A percentile compares a stretch with the other conserved stretches of the same genome.
Evolutionary conservation across 2,888 invertebrate genomes (phyloP).

Genomic region (Sericinus montela): DNA sequence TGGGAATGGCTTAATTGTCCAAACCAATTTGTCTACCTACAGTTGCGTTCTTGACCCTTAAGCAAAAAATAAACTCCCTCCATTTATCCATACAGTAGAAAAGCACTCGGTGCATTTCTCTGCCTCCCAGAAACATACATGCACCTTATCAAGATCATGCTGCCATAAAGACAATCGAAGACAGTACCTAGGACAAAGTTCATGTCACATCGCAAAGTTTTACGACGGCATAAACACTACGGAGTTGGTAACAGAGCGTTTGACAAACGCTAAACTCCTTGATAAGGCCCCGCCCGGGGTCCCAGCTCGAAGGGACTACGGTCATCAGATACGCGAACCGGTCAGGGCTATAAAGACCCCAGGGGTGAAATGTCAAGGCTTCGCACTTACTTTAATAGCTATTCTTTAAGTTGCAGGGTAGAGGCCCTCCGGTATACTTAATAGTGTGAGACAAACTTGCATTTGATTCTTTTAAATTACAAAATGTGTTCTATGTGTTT

Average conservation of each 20-base stretch:
- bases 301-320: conserved; percentile 32
- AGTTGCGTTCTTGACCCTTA: too few relatives aligned
- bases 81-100: too few relatives aligned
- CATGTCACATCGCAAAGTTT: conserved; percentile 25
- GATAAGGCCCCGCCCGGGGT: conserved; percentile 30
- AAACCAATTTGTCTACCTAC: too few relatives aligned
- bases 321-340: conserved; percentile 57
- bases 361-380: conserved; percentile 58
- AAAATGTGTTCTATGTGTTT: too few relatives aligned
- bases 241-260: conserved; percentile 20
- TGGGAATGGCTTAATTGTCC: too few relatives aligned
- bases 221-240: conserved; percentile 35
- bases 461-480: too few relatives aligned
- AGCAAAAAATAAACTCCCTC: too few relatives aligned
- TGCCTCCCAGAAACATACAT: too few relatives aligned
- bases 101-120: too few relatives aligned
- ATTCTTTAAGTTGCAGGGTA: conserved; percentile 22
- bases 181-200: neutral
- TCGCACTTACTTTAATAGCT: conserved; percentile 49
- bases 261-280: conserved; percentile 30
- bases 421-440: neutral
- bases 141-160: conserved; percentile 2
- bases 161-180: neutral
- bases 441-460: neutral
- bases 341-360: conserved; percentile 38